Percentiles rank a stretch among this genome's conserved stretches.
These are phyloP conservation scores for Alligator sinensis DNA, from an alignment of 2,113 vertebrate genomes.

Conservation along the genomic window DNA sequence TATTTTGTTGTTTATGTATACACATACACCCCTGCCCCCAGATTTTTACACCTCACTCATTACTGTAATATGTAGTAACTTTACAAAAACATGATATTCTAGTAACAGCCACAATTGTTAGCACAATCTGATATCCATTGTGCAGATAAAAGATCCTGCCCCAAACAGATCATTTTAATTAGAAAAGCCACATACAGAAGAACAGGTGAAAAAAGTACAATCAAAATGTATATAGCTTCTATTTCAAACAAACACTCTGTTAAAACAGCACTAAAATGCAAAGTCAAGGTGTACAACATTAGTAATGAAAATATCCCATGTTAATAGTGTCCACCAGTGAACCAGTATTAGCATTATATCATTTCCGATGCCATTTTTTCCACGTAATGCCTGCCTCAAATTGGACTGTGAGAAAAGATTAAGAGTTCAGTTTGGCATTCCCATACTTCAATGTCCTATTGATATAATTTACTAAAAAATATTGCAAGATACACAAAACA, in stretches of 20 bases:
- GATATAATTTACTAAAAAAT: not conserved
- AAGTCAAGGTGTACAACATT: not conserved
- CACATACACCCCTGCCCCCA: not conserved
- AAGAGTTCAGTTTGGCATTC: not conserved
- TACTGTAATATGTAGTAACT: not conserved
- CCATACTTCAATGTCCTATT: not conserved
- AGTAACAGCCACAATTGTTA: not conserved
- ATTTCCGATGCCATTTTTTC: not conserved
- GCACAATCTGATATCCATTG: not conserved
- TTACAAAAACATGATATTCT: not conserved
- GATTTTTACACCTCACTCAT: not conserved
- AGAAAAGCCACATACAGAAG: not conserved
- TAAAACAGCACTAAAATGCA: not conserved
- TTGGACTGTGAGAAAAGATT: not conserved
- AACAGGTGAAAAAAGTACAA: not conserved
- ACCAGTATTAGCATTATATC: not conserved
- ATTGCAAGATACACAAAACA: constrained; percentile 1
- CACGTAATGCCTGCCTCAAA: not conserved
- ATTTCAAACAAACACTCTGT: not conserved
- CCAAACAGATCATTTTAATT: no score
- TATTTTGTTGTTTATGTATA: not conserved
- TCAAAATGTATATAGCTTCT: not conserved
- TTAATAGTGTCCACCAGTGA: not conserved
- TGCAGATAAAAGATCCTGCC: not conserved
- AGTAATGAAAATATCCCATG: not conserved